Evolutionary conservation across 2,113 vertebrate genomes (phyloP), one percentile per base, ranked within the genome.

Genomic region (Clarias gariepinus): DNA sequence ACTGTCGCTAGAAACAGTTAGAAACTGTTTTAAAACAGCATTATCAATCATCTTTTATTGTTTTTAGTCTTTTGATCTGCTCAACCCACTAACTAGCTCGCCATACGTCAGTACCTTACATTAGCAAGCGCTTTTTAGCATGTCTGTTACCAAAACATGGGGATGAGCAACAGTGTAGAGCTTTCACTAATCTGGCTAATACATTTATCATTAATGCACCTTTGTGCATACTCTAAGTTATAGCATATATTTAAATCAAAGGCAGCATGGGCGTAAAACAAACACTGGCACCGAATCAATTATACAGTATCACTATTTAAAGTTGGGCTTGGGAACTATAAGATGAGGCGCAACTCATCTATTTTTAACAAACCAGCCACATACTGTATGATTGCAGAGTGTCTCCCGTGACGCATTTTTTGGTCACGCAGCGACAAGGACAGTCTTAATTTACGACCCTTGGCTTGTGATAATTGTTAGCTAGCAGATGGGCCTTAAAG

Each of bases 391-490:
- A 93, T 91, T 91, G 90, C 91, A 92, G 92, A 89, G 74, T 91
- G 90, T 92, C 93, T 89, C 93, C 90, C 86, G 63, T 94, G 93
- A 94, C 79, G 92, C 92, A 92, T 92, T 94, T 94, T 92, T 95
- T 85, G 87, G 91, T 95, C 79, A 83, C 87, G 7, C 73, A 87
- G 89, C 94, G 90, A 95, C 92, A 93, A 93, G 93, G 90, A 91
- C 89, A 92, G 94, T 95, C 93, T 90, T 90, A 94, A 94, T 94
- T 94, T 94, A 93, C 87, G 90, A 80, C 91, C 91, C 81, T 91
- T 91, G 92, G 93, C 91, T 86, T 91, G 90, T 89, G 94, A 95
- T 95, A 95, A 96, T 96, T 87, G 92, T 93, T 94, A 93, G 93
- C 92, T 95, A 92, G 89, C 71, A 86, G 92, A 94, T 95, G 33